phyloP scores from a whole-genome alignment of 1,140 invertebrate species.

The Tetramorium parvispinum region DNA sequence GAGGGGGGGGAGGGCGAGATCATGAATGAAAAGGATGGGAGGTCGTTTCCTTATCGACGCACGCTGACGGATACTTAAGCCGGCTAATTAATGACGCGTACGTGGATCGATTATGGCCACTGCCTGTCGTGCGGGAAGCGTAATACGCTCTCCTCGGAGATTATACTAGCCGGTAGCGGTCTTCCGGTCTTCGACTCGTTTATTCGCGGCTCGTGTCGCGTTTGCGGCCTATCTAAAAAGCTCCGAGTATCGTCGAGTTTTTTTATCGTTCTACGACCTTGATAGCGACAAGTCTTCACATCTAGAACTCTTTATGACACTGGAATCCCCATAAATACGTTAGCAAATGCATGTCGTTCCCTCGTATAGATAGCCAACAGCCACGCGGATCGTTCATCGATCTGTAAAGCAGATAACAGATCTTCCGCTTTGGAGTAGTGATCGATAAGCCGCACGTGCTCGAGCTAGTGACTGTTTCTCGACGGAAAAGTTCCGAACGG shows the following conservation, averaged over 20 bases:
- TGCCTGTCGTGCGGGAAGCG: constrained; percentile 19
- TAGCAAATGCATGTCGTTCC: not conserved
- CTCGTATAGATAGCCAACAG: not conserved
- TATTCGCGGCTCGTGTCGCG: not conserved
- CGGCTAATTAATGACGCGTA: constrained; percentile 59
- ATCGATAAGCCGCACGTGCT: constrained; percentile 35
- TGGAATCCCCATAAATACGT: not conserved
- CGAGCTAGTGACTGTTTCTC: not conserved
- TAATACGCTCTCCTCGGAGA: constrained; percentile 27
- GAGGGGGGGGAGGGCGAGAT: not conserved
- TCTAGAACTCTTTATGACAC: not conserved
- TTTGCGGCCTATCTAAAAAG: constrained; percentile 6
- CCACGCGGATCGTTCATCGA: constrained; percentile 24
- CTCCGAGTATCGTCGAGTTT: not conserved
- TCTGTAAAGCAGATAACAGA: constrained; percentile 1
- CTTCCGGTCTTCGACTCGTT: not conserved
- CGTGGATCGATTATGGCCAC: constrained; percentile 53
- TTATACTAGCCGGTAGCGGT: not conserved
- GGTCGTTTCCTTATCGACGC: constrained; percentile 61
- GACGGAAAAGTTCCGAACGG: not conserved
- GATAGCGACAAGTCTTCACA: constrained; percentile 2
- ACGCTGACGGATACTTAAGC: constrained; percentile 60
- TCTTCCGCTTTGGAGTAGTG: not conserved
- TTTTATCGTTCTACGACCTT: constrained; percentile 5
- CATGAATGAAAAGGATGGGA: constrained; percentile 53